Evolutionary conservation across 1,140 invertebrate species (phyloP).

Genomic region (Drosophila simulans): DNA sequence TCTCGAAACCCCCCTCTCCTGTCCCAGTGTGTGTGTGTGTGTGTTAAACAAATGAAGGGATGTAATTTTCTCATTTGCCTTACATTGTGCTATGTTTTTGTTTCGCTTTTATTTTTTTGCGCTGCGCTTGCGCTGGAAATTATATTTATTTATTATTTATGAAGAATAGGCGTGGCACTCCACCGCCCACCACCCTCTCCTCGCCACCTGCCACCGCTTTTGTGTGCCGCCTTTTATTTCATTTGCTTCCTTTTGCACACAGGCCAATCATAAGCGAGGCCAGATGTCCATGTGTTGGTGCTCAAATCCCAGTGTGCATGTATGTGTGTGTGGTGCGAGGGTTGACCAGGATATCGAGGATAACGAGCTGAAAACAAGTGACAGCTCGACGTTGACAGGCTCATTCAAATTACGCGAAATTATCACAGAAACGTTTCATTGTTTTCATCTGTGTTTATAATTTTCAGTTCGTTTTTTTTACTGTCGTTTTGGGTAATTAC

Average conservation of each 20-base stretch:
- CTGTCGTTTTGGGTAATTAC: background rate
- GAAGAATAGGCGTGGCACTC: slow-evolving; percentile 75
- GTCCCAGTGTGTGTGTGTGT: slow-evolving; percentile 37
- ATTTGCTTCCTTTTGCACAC: slow-evolving; percentile 75
- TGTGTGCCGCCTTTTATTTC: slow-evolving; percentile 67
- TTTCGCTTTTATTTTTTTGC: slow-evolving; percentile 52
- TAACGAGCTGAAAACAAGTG: slow-evolving; percentile 26
- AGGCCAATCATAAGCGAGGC: slow-evolving; percentile 83
- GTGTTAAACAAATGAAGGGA: slow-evolving; percentile 84
- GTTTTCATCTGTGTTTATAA: background rate
- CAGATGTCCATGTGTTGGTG: slow-evolving; percentile 50
- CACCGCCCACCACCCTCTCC: slow-evolving; percentile 1
- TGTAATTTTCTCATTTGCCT: slow-evolving; percentile 85
- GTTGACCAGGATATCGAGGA: slow-evolving; percentile 48
- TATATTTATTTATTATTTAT: slow-evolving; percentile 83
- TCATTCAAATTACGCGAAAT: slow-evolving; percentile 78
- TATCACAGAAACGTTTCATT: slow-evolving; percentile 47
- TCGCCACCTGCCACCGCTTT: slow-evolving; percentile 42
- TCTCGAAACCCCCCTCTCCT: background rate
- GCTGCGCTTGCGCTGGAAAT: slow-evolving; percentile 78
- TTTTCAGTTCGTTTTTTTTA: background rate
- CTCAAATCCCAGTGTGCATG: background rate
- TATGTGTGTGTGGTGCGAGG: slow-evolving; percentile 38
- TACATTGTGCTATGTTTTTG: slow-evolving; percentile 72
- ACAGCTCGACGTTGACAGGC: slow-evolving; percentile 57